A percentile compares a stretch with the other conserved stretches of the same genome.
These are phyloP conservation scores for Sclerodermus sp. DNA, from an alignment of 2,888 invertebrate genomes.

Conservation along the genomic window DNA sequence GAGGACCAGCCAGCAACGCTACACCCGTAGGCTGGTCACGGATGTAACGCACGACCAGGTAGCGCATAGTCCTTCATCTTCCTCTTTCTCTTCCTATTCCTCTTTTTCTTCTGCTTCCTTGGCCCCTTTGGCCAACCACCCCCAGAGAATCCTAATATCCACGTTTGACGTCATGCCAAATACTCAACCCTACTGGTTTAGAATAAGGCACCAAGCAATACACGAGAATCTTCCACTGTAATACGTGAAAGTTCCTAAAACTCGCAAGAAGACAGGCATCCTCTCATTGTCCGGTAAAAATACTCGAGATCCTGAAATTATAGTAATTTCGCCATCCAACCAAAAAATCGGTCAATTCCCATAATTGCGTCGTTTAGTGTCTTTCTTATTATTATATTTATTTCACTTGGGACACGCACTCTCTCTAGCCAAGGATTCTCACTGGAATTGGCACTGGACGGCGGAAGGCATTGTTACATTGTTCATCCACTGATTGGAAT, in stretches of 20 bases:
- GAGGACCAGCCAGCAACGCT: slow-evolving; percentile 20
- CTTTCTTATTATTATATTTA: no score
- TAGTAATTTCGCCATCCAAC: no score
- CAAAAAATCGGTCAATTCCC: no score
- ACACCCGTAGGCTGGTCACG: slow-evolving; percentile 52
- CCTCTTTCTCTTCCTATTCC: slow-evolving; percentile 22
- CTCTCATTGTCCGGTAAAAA: no score
- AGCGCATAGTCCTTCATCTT: slow-evolving; percentile 37
- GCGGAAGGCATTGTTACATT: slow-evolving; percentile 46
- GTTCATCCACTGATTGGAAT: slow-evolving; percentile 52
- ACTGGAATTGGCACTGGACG: no score
- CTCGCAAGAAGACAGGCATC: no score
- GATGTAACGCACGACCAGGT: slow-evolving; percentile 49
- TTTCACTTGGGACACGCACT: no score
- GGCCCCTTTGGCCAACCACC: slow-evolving; percentile 36
- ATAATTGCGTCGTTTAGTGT: no score
- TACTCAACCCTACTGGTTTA: slow-evolving; percentile 48
- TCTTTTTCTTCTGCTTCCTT: slow-evolving; percentile 27
- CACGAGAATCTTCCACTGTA: slow-evolving; percentile 8
- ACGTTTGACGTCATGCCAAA: slow-evolving; percentile 57
- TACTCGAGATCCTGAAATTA: no score
- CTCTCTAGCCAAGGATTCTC: no score
- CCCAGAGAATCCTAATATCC: slow-evolving; percentile 53
- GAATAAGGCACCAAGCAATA: slow-evolving; percentile 45
- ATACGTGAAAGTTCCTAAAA: no score